Conservation (phyloP, 2,888 invertebrate species). For the Melieria crassipennis region DNA sequence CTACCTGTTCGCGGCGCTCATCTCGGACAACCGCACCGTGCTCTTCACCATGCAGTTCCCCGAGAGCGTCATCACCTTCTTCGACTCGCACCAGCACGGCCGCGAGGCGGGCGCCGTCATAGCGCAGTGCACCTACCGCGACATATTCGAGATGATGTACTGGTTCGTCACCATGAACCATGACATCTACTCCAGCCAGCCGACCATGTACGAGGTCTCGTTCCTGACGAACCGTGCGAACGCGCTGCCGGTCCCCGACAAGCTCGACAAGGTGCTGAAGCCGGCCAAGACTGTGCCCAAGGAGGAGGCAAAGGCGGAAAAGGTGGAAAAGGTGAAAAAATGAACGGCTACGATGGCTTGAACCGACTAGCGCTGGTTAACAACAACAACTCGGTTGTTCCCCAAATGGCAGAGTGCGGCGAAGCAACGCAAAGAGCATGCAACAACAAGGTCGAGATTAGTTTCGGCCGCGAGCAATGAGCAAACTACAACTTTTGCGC, state of each 20-base stretch:
- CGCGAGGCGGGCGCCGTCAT: slow-evolving; percentile 55
- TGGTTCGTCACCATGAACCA: slow-evolving; percentile 58
- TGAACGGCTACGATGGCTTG: too few relatives aligned
- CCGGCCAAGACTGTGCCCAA: too few relatives aligned
- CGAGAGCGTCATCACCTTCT: slow-evolving; percentile 52
- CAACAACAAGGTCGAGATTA: too few relatives aligned
- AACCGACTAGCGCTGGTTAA: too few relatives aligned
- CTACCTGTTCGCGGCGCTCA: slow-evolving; percentile 56
- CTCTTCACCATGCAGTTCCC: slow-evolving; percentile 56
- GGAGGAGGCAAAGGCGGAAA: too few relatives aligned
- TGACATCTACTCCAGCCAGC: slow-evolving; percentile 55
- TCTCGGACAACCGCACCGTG: slow-evolving; percentile 59
- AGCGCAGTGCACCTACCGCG: slow-evolving; percentile 51
- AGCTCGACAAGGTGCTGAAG: slow-evolving; percentile 4
- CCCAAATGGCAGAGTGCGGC: too few relatives aligned
- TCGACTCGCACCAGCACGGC: slow-evolving; percentile 60
- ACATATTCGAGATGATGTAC: slow-evolving; percentile 51
- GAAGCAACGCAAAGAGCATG: too few relatives aligned
- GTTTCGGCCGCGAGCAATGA: too few relatives aligned
- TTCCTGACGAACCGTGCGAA: slow-evolving; percentile 47
- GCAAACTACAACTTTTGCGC: too few relatives aligned
- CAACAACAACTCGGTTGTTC: too few relatives aligned
- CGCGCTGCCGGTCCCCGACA: slow-evolving; percentile 21
- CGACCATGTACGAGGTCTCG: slow-evolving; percentile 56
- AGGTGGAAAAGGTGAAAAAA: too few relatives aligned